Evolutionary conservation across 2,888 invertebrate genomes (phyloP), one percentile per base, ranked within the genome.

Genomic region (Schrankia costaestrigalis): DNA sequence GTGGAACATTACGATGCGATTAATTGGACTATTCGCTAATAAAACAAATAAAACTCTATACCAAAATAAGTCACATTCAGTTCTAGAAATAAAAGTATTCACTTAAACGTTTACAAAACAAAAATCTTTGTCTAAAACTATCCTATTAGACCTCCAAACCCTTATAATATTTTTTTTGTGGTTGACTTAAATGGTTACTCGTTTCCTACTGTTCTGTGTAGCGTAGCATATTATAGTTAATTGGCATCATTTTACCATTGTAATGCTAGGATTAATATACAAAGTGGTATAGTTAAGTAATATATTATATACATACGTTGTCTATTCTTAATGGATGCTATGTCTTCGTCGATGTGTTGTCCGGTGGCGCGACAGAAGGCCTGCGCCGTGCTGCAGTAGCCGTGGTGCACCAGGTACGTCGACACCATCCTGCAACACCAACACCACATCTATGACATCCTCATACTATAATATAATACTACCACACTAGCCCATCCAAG

Each of bases 401-500:
- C 99, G 86, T 98, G 97, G 89, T 99, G 98, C 58, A 98, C 96
- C 81, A 99, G 91, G 90, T 99, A 99, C 49, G 97, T 94, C 47
- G 97, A 96, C 49, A 99, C 97, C 93, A 98, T 95, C 88, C 98
- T 98, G 87, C 6, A 12, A 25, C 14, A 38, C 11, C 10, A 13
- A 8, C 3, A 8, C 10, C 11, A 14, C 19, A 12, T 13, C n/a
- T n/a, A n/a, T n/a, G n/a, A n/a, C n/a, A n/a, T n/a, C n/a, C n/a
- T n/a, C n/a, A n/a, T n/a, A n/a, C n/a, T n/a, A n/a, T n/a, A n/a
- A n/a, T n/a, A n/a, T n/a, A n/a, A n/a, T n/a, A n/a, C n/a, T n/a
- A n/a, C n/a, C n/a, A n/a, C n/a, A n/a, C n/a, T n/a, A n/a, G n/a
- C n/a, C n/a, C n/a, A n/a, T n/a, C n/a, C n/a, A 11, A 2, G n/a